A percentile compares a stretch with the other conserved stretches of the same genome.
These are phyloP conservation scores for Microvelia longipes DNA, from an alignment of 1,140 invertebrate genomes.

Conservation along the genomic window DNA sequence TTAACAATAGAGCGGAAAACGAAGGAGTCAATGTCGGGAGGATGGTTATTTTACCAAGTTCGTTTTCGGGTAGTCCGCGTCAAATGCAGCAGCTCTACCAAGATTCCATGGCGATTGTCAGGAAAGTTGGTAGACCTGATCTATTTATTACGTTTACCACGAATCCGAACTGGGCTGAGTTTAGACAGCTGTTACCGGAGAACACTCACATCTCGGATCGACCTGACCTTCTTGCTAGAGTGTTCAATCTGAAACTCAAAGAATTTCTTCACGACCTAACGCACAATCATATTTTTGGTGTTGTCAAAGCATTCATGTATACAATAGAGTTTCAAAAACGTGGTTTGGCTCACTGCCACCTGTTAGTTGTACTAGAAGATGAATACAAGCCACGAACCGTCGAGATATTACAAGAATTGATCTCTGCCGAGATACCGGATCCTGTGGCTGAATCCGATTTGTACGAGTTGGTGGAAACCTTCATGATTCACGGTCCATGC, in stretches of 20 bases:
- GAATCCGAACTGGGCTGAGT: neutral
- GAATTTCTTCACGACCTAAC: neutral
- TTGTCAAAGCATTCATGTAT: neutral
- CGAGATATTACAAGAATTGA: neutral
- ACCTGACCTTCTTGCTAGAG: neutral
- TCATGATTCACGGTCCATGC: neutral
- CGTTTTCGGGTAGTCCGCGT: neutral
- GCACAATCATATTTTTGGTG: neutral
- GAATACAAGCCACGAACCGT: neutral
- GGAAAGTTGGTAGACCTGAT: neutral
- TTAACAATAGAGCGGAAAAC: neutral
- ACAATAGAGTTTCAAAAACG: neutral
- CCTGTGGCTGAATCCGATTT: neutral
- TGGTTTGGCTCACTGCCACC: neutral
- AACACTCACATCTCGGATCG: neutral
- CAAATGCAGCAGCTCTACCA: neutral
- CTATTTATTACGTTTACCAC: neutral
- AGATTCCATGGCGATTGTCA: neutral
- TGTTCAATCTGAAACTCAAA: neutral
- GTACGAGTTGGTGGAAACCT: neutral
- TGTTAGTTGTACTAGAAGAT: too few relatives aligned
- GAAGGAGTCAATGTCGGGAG: neutral
- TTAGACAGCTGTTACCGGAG: neutral
- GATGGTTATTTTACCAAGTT: neutral
- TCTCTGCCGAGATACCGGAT: neutral